Evolutionary conservation across 1,140 invertebrate species (phyloP).

Genomic region (Drosophila truncata): DNA sequence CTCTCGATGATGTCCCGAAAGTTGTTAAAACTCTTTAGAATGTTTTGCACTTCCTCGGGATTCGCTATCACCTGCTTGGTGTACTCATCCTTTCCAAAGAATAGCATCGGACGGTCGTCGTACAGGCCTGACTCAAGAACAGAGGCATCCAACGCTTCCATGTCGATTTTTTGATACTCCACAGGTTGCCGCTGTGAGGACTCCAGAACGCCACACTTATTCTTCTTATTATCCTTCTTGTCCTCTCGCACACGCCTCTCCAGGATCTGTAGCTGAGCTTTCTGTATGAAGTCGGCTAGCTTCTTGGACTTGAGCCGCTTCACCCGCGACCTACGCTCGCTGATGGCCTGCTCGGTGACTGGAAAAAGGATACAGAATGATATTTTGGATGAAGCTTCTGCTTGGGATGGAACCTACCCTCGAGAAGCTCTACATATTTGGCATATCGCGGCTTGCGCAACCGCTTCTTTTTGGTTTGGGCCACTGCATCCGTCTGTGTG

Average conservation of each 20-base stretch:
- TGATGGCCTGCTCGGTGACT: conserved; percentile 88
- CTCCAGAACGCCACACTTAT: conserved; percentile 74
- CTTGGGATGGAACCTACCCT: conserved; percentile 50
- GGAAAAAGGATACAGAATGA: conserved; percentile 39
- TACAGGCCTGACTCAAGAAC: conserved; percentile 64
- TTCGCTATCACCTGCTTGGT: conserved; percentile 67
- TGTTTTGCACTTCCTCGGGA: conserved; percentile 69
- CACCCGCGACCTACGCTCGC: conserved; percentile 88
- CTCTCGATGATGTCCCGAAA: conserved; percentile 85
- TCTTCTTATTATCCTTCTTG: conserved; percentile 65
- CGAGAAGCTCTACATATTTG: conserved; percentile 80
- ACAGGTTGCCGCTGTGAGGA: conserved; percentile 55
- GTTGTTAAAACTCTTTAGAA: conserved; percentile 76
- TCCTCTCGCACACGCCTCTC: conserved; percentile 74
- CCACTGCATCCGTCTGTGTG: conserved; percentile 60
- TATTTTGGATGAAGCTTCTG: not conserved
- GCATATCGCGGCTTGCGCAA: conserved; percentile 73
- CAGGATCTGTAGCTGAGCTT: conserved; percentile 86
- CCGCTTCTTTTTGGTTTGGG: conserved; percentile 66
- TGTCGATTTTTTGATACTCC: conserved; percentile 75
- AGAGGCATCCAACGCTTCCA: conserved; percentile 67
- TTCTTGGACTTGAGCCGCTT: conserved; percentile 88
- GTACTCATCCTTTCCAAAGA: conserved; percentile 77
- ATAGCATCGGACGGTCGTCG: conserved; percentile 79
- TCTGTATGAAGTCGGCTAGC: conserved; percentile 88